These are phyloP conservation scores for Staurois parvus DNA, from an alignment of 2,797 vertebrate species.

Conservation along the genomic window DNA sequence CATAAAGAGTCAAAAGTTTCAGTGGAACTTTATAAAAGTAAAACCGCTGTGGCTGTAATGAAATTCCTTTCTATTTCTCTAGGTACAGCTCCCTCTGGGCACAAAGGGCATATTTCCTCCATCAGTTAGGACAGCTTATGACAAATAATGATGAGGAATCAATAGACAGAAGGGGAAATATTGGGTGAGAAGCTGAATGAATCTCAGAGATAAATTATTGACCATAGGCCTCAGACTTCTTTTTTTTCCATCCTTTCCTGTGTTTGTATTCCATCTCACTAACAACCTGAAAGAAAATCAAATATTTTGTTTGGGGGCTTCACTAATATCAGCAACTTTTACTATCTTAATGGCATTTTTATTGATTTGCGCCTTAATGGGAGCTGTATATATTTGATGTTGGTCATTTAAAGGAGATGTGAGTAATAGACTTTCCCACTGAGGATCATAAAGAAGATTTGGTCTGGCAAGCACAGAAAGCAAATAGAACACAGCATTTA, in stretches of 20 bases:
- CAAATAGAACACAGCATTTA: conserved; percentile 86
- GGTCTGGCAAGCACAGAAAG: conserved; percentile 83
- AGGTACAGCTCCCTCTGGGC: conserved; percentile 82
- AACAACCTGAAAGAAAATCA: conserved; percentile 92
- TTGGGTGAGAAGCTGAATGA: conserved; percentile 83
- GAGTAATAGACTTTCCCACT: conserved; percentile 94
- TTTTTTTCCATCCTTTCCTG: conserved; percentile 79
- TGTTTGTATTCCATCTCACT: conserved; percentile 82
- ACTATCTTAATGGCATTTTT: conserved; percentile 92
- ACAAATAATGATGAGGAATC: conserved; percentile 87
- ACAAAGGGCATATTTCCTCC: conserved; percentile 81
- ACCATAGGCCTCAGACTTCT: conserved; percentile 77
- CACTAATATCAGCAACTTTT: conserved; percentile 97
- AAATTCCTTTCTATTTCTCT: conserved; percentile 85
- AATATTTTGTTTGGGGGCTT: conserved; percentile 96
- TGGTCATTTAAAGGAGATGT: conserved; percentile 96
- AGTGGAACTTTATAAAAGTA: conserved; percentile 76
- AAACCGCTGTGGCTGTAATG: conserved; percentile 79
- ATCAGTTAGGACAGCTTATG: conserved; percentile 82
- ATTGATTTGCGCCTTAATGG: conserved; percentile 96
- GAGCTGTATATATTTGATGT: conserved; percentile 95
- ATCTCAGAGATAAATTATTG: conserved; percentile 87
- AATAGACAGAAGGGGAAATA: conserved; percentile 81
- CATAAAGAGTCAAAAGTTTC: conserved; percentile 64
- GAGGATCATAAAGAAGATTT: conserved; percentile 90